Conservation (phyloP, 2,797 vertebrate genomes). For the Acipenser oxyrinchus region DNA sequence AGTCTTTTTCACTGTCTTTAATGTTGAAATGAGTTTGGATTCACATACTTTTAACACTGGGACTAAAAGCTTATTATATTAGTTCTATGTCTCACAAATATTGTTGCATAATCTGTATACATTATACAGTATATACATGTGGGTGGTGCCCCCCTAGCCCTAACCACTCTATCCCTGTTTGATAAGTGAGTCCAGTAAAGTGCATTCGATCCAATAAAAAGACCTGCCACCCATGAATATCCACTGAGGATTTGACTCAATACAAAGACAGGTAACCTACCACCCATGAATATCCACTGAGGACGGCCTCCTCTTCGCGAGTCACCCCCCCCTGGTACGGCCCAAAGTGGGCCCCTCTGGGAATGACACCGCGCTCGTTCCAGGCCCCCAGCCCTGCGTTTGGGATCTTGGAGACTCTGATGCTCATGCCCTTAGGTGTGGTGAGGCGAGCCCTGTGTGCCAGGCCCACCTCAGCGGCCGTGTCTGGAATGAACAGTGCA, state of each 20-base stretch:
- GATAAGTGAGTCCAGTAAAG: too few relatives aligned
- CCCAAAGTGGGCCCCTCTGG: slow-evolving; percentile 38
- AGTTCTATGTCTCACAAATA: neutral
- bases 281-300: slow-evolving; percentile 47
- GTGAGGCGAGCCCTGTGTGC: slow-evolving; percentile 35
- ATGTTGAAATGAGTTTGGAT: too few relatives aligned
- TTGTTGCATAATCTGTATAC: too few relatives aligned
- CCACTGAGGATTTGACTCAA: too few relatives aligned
- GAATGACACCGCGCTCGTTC: slow-evolving; percentile 31
- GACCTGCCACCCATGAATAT: too few relatives aligned
- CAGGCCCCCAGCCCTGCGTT: slow-evolving; percentile 48
- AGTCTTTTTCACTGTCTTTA: too few relatives aligned
- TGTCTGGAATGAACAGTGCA: slow-evolving; percentile 38
- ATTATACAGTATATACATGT: too few relatives aligned
- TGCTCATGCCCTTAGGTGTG: slow-evolving; percentile 38
- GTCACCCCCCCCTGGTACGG: slow-evolving; percentile 40
- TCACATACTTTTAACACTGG: neutral
- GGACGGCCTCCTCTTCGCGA: slow-evolving; percentile 33
- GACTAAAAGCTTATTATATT: neutral
- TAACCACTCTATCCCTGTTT: too few relatives aligned
- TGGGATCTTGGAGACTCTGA: slow-evolving; percentile 38
- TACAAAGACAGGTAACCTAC: slow-evolving; percentile 19
- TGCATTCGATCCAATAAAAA: too few relatives aligned
- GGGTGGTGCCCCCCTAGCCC: too few relatives aligned
- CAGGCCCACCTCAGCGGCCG: slow-evolving; percentile 19